Conservation (phyloP, 2,888 invertebrate genomes). For the Mythimna impura region DNA sequence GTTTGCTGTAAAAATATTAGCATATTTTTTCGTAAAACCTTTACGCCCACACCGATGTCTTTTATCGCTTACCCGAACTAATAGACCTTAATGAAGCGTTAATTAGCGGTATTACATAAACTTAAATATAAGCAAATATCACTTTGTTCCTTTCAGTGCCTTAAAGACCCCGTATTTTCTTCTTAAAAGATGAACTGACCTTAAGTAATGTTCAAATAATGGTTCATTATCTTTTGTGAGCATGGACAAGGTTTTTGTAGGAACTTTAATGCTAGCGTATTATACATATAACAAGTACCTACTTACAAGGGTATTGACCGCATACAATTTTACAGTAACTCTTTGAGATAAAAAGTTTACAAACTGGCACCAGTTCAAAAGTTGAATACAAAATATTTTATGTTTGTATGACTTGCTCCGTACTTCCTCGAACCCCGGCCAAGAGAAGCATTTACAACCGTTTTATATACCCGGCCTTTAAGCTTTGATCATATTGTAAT, state of each 20-base stretch:
- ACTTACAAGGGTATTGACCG: constrained; percentile 59
- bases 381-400: constrained; percentile 55
- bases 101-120: constrained; percentile 34
- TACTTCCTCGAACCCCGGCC: constrained; percentile 41
- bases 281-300: constrained; percentile 19
- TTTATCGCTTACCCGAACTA: constrained; percentile 38
- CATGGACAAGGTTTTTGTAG: constrained; percentile 9
- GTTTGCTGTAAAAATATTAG: constrained; percentile 23
- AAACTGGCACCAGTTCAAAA: constrained; percentile 73
- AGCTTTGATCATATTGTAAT: constrained; percentile 34
- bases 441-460: constrained; percentile 43
- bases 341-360: constrained; percentile 49
- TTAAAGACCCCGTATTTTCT: constrained; percentile 13
- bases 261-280: constrained; percentile 11
- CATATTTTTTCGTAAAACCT: constrained; percentile 24
- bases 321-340: constrained; percentile 63
- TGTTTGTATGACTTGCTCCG: constrained; percentile 30
- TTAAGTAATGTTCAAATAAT: constrained; percentile 27
- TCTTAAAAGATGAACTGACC: constrained; percentile 34
- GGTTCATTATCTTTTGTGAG: constrained; percentile 28
- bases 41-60: constrained; percentile 23
- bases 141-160: constrained; percentile 8
- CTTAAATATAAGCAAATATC: constrained; percentile 19
- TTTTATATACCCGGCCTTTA: constrained; percentile 25
- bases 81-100: constrained; percentile 44